Percentiles rank a stretch among this genome's conserved stretches.
These are phyloP conservation scores for Morpho helenor DNA, from an alignment of 2,888 invertebrate genomes.

Conservation along the genomic window DNA sequence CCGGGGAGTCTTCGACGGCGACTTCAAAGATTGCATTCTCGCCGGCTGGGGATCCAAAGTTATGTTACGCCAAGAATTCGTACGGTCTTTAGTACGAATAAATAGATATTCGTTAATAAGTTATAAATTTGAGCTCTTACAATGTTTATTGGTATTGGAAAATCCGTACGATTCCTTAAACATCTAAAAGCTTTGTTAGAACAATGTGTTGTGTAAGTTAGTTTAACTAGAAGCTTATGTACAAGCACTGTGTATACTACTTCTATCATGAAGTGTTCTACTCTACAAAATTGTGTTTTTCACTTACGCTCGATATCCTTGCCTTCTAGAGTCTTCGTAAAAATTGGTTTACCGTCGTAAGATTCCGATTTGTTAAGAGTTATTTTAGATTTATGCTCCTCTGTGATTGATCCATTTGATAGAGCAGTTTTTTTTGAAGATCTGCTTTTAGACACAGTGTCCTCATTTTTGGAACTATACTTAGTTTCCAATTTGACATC, in stretches of 20 bases:
- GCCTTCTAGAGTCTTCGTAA: conserved; percentile 87
- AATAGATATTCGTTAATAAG: neutral
- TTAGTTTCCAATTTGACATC: conserved; percentile 30
- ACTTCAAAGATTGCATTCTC: conserved; percentile 89
- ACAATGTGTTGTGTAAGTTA: conserved; percentile 69
- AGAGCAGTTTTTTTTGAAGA: conserved; percentile 48
- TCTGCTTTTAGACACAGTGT: conserved; percentile 50
- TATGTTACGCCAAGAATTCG: conserved; percentile 49
- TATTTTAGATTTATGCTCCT: conserved; percentile 41
- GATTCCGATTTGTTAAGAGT: conserved; percentile 50
- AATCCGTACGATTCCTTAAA: conserved; percentile 49
- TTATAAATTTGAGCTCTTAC: neutral
- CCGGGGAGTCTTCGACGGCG: conserved; percentile 81
- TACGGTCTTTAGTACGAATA: conserved; percentile 37
- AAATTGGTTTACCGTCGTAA: conserved; percentile 82
- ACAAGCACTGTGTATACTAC: conserved; percentile 66
- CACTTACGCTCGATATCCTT: conserved; percentile 89
- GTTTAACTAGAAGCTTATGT: conserved; percentile 67
- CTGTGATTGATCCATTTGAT: conserved; percentile 56
- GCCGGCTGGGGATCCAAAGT: conserved; percentile 83
- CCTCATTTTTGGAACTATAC: conserved; percentile 40
- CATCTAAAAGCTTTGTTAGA: conserved; percentile 55
- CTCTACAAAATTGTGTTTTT: conserved; percentile 24
- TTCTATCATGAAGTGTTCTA: conserved; percentile 35
- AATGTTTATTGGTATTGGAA: neutral